Conservation (phyloP, 2,797 vertebrate genomes). For the Phylloscopus collybita region DNA sequence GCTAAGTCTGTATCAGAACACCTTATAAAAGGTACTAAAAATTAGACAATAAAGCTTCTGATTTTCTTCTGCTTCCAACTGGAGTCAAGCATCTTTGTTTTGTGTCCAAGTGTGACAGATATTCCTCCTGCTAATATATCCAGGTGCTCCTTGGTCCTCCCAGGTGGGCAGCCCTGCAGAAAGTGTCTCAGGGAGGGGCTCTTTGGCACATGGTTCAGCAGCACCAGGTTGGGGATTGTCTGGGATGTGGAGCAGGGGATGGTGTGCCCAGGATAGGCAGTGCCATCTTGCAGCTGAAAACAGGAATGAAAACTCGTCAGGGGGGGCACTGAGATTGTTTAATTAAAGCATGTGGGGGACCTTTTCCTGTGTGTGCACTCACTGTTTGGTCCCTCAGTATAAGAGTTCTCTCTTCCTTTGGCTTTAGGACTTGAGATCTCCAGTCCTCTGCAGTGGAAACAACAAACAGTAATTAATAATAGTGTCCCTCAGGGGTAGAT, state of each 20-base stretch:
- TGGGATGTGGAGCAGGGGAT: not conserved
- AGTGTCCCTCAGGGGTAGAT: not conserved
- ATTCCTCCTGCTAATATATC: not conserved
- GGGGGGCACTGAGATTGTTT: not conserved
- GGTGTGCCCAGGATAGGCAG: not conserved
- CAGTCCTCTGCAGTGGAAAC: not conserved
- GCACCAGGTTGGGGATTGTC: fast-evolving
- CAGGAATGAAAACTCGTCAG: not conserved
- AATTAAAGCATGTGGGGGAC: not conserved
- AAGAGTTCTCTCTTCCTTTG: not conserved
- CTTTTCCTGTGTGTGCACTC: not conserved
- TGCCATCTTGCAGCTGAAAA: not conserved
- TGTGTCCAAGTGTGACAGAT: too few species aligned
- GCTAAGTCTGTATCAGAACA: too few species aligned
- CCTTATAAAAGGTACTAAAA: too few species aligned
- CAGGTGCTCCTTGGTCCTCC: not conserved
- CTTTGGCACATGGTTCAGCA: not conserved
- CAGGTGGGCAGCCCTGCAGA: fast-evolving
- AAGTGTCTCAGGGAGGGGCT: not conserved
- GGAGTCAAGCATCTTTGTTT: too few species aligned
- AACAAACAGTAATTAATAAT: not conserved
- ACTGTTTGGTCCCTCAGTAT: fast-evolving
- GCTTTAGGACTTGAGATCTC: not conserved
- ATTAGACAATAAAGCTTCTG: too few species aligned
- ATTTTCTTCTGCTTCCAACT: too few species aligned